Base-by-base conservation (phyloP, 2,797 vertebrate species). In the Mormyrus hasselquistii region DNA sequence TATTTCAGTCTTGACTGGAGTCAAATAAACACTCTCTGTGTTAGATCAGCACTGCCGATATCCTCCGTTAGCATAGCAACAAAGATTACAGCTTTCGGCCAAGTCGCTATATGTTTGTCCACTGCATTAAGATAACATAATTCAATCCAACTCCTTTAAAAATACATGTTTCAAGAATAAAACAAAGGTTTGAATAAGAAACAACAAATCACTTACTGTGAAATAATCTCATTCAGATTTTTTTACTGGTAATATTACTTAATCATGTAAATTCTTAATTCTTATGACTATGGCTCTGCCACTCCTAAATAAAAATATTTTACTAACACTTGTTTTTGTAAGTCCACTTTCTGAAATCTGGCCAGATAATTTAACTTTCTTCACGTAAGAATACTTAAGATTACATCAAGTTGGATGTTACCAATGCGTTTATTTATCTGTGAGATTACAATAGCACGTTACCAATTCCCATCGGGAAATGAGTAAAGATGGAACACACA, bases 11-110 rank as follows among this genome's bases (percentile, higher is more conserved):
- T 84, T n/a, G n/a, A 25, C 82, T 29, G 82, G 82, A 52, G 82
- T 84, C 82, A 84, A 84, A 84, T 29, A 84, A 84, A 84, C 82
- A 52, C n/a, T 49, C 7, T 22, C 82, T 5, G 49, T 84, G 82
- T 84, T 84, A 49, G 22, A 52, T 50, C 29, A 22, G 49, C 82
- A 49, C 22, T 52, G 82, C 44, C n/a, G 22, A 50, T 49, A 12
- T 84, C 44, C 73, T 44, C 16, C 6, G 3, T 44, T 84, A 55
- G 50, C 22, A 57, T 16, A 87, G 52, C 29, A n/a, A 59, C 34
- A 59, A n/a, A 87, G 14, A 59, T 57, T 57, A 41, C 25, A 34
- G 16, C 53, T 55, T 34, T 12, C 2, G 3, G 53, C 38, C 29
- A 19, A 9, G 2, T 41, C 41, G 14, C 38, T 57, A 59, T 84